Evolutionary conservation across 35 echinoderm and acorn worm species (phyloP).

Genomic region (Apostichopus japonicus): DNA sequence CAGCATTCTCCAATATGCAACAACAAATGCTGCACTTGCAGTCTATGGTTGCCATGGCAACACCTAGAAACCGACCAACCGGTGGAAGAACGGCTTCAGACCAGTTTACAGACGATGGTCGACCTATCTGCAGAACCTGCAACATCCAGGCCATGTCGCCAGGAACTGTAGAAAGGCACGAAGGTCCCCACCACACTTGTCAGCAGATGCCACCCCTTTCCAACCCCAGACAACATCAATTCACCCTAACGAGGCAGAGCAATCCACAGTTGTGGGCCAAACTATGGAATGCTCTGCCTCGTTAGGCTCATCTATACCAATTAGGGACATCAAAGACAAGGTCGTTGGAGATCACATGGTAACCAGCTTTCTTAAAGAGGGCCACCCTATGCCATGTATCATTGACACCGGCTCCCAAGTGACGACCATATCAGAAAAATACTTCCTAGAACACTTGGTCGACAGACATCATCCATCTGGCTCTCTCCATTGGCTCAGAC

Average conservation of each 20-base stretch:
- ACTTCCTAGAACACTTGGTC: not conserved
- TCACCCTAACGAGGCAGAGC: not conserved
- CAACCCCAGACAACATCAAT: not conserved
- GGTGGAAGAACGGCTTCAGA: not conserved
- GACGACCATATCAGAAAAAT: constrained; percentile 22
- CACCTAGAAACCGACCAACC: not conserved
- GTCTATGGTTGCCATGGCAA: constrained; percentile 11
- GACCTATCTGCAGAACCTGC: constrained; percentile 24
- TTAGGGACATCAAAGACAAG: too few relatives aligned
- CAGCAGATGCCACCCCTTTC: not conserved
- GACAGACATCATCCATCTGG: not conserved
- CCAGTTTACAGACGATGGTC: constrained; percentile 13
- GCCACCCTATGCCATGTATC: not conserved
- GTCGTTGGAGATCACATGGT: constrained; percentile 31
- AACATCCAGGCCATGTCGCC: constrained; percentile 16
- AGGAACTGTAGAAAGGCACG: not conserved
- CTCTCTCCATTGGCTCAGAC: not conserved
- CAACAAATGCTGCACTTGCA: not conserved
- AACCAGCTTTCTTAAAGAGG: not conserved
- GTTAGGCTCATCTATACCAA: too few relatives aligned
- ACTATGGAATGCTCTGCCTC: too few relatives aligned
- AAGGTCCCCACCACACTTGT: not conserved
- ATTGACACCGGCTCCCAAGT: constrained; percentile 46
- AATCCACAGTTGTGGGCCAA: too few relatives aligned
- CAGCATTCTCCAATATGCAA: too few relatives aligned